Percentiles rank a stretch among this genome's conserved stretches.
Evolutionary conservation across 2,797 vertebrate species (phyloP).

Genomic region (Tenualosa thibaudeaui): DNA sequence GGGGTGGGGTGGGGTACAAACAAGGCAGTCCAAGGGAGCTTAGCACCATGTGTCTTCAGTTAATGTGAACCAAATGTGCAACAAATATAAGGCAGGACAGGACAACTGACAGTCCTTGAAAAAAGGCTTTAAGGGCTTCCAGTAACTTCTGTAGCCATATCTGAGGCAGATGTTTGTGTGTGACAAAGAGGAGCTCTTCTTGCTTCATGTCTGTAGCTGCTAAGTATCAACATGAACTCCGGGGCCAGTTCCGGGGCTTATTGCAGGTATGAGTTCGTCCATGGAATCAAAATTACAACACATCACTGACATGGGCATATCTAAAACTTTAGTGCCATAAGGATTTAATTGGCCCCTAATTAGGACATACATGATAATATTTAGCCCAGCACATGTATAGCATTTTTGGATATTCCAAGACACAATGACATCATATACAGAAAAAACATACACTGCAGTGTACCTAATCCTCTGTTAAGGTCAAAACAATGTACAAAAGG

Average conservation of each 20-base stretch:
- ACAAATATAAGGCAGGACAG: conserved; percentile 25
- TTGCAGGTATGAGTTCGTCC: neutral
- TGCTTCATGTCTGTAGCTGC: neutral
- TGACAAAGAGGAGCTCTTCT: neutral
- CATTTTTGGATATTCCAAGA: conserved; percentile 7
- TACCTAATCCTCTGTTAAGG: neutral
- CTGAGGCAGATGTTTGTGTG: conserved; percentile 12
- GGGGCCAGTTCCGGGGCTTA: neutral
- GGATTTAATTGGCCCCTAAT: neutral
- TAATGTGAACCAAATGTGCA: conserved; percentile 34
- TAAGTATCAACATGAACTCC: conserved; percentile 1
- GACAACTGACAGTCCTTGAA: neutral
- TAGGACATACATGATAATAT: neutral
- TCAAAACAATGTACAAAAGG: neutral
- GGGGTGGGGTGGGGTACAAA: neutral
- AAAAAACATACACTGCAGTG: neutral
- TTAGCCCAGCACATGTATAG: neutral
- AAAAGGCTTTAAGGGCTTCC: conserved; percentile 2
- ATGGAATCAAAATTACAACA: neutral
- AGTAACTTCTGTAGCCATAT: neutral
- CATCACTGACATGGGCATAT: neutral
- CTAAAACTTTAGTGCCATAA: neutral
- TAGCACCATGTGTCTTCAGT: conserved; percentile 51
- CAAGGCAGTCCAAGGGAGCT: conserved; percentile 12
- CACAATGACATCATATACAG: neutral